phyloP scores from a whole-genome alignment of 2,888 invertebrate species.

The Drosophila leonis region DNA sequence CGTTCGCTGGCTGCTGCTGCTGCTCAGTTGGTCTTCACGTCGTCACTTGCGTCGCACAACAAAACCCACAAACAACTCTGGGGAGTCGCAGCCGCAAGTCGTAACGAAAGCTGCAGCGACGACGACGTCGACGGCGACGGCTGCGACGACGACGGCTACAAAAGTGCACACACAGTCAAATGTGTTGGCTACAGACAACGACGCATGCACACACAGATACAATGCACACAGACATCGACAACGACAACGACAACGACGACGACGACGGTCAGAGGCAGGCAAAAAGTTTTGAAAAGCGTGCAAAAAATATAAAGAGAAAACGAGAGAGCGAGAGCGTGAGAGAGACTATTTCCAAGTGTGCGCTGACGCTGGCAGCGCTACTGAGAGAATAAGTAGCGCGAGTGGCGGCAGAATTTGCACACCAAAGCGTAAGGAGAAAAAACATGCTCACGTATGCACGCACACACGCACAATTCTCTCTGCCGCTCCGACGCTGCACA shows the following conservation, averaged over 20 bases:
- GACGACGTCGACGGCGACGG: constrained; percentile 44
- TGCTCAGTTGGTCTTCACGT: constrained; percentile 79
- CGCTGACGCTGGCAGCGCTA: constrained; percentile 45
- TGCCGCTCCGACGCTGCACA: constrained; percentile 45
- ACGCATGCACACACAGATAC: constrained; percentile 62
- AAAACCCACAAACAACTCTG: constrained; percentile 77
- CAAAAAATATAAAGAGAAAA: constrained; percentile 51
- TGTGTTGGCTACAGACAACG: constrained; percentile 45
- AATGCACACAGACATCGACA: constrained; percentile 25
- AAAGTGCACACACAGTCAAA: constrained; percentile 75
- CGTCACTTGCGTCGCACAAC: constrained; percentile 84
- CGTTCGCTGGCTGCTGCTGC: constrained; percentile 62
- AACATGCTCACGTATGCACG: constrained; percentile 63
- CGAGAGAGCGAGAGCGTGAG: constrained; percentile 30
- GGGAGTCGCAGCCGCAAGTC: constrained; percentile 70
- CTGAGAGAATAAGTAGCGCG: constrained; percentile 68
- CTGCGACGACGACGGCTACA: constrained; percentile 56
- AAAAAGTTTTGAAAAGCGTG: constrained; percentile 71
- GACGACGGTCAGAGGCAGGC: constrained; percentile 44
- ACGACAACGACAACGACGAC: not conserved
- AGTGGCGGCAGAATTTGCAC: constrained; percentile 80
- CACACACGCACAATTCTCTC: constrained; percentile 34
- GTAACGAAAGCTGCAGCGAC: constrained; percentile 71
- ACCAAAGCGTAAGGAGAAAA: constrained; percentile 73
- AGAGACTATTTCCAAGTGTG: constrained; percentile 39